Evolutionary conservation across 2,888 invertebrate species (phyloP).

Genomic region (Macaria notata): DNA sequence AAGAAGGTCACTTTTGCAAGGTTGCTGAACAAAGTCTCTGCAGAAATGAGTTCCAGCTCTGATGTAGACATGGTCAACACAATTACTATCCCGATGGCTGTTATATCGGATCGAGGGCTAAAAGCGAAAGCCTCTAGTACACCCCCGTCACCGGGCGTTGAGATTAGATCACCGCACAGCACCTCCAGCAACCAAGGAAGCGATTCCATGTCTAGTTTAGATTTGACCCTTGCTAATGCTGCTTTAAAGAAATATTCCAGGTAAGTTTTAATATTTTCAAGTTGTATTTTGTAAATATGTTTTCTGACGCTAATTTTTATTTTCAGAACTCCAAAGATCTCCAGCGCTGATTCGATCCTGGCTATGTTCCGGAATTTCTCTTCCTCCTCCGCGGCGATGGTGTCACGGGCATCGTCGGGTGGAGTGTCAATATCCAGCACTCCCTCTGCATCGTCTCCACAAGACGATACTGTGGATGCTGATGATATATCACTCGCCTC

Average conservation of each 20-base stretch:
- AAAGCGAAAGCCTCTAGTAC: conserved; percentile 73
- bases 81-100: conserved; percentile 75
- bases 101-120: conserved; percentile 65
- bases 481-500: conserved; percentile 89
- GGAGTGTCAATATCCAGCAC: conserved; percentile 86
- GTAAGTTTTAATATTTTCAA: conserved; percentile 37
- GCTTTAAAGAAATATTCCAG: conserved; percentile 82
- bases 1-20: conserved; percentile 91
- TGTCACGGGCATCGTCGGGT: conserved; percentile 83
- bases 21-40: conserved; percentile 87
- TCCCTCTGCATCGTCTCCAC: conserved; percentile 88
- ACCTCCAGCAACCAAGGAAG: conserved; percentile 90
- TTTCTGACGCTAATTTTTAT: conserved; percentile 27
- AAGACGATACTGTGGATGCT: conserved; percentile 86
- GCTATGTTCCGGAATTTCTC: conserved; percentile 91
- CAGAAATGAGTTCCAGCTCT: conserved; percentile 89
- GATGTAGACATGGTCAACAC: conserved; percentile 84
- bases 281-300: neutral
- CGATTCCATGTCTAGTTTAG: conserved; percentile 89
- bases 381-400: conserved; percentile 83
- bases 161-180: conserved; percentile 84
- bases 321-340: conserved; percentile 84
- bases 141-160: conserved; percentile 86
- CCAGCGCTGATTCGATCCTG: conserved; percentile 90
- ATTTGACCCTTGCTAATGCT: conserved; percentile 83